These are phyloP conservation scores for Drosophila setosimentum DNA, from an alignment of 2,888 invertebrate species.

Conservation along the genomic window DNA sequence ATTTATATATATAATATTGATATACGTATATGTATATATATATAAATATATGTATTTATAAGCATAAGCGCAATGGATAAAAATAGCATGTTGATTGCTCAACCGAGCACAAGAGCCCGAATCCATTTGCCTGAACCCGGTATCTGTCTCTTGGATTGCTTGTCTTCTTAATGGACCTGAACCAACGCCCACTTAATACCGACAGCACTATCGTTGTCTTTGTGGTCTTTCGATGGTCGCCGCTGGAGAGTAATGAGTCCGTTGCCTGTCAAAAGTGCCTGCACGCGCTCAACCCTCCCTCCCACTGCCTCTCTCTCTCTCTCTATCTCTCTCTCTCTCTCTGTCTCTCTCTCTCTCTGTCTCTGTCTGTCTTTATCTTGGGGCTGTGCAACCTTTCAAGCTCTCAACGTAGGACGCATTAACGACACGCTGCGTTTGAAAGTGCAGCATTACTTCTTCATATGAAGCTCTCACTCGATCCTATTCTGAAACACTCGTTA, in stretches of 20 bases:
- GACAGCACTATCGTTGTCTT: conserved; percentile 48
- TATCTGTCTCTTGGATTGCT: background rate
- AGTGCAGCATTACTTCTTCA: conserved; percentile 41
- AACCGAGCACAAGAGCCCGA: conserved; percentile 4
- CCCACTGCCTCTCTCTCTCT: background rate
- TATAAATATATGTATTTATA: conserved; percentile 6
- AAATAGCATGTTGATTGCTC: conserved; percentile 74
- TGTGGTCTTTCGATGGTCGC: conserved; percentile 37
- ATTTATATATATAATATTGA: background rate
- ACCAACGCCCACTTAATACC: conserved; percentile 48
- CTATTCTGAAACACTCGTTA: background rate
- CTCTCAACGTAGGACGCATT: conserved; percentile 47
- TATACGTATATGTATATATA: background rate
- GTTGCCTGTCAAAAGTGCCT: conserved; percentile 55
- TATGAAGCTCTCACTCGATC: conserved; percentile 17
- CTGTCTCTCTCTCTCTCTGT: background rate
- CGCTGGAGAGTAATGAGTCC: conserved; percentile 64
- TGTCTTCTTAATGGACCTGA: conserved; percentile 44
- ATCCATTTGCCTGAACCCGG: background rate
- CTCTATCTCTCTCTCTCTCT: background rate
- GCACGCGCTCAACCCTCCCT: conserved; percentile 60
- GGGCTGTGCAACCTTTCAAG: conserved; percentile 1
- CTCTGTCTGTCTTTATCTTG: background rate
- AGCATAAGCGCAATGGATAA: conserved; percentile 65
- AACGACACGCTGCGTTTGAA: conserved; percentile 68